These are phyloP conservation scores for Telmatochromis bifrenatus DNA, from an alignment of 2,113 vertebrate species.

Conservation along the genomic window DNA sequence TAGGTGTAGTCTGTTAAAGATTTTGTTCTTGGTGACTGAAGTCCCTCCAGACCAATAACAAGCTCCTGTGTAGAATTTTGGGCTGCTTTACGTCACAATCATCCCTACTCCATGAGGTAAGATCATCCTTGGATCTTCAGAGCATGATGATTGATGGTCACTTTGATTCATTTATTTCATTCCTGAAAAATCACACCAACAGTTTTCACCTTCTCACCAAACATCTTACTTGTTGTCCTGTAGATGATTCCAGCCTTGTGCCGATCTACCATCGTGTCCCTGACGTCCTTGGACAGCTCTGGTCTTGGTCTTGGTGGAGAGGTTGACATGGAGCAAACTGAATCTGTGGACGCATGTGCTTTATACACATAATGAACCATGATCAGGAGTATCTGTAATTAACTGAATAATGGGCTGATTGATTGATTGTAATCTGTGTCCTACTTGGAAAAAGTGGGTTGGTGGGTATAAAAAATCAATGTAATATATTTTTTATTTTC, in stretches of 20 bases:
- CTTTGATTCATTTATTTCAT: neutral
- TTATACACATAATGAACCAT: neutral
- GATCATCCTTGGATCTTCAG: neutral
- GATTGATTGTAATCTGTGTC: neutral
- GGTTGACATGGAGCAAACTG: neutral
- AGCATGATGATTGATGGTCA: neutral
- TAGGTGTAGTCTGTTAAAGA: neutral
- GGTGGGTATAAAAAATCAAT: neutral
- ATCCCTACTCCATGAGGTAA: neutral
- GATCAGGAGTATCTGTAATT: neutral
- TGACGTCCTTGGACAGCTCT: neutral
- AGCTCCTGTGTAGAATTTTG: neutral
- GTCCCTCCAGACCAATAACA: neutral
- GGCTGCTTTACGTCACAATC: neutral
- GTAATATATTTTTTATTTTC: neutral
- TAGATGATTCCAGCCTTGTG: neutral
- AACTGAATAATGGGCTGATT: neutral
- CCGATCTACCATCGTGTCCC: neutral
- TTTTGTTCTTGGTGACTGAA: neutral
- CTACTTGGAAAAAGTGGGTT: neutral
- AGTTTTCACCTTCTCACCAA: neutral
- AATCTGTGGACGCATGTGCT: neutral
- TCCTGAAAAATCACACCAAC: neutral
- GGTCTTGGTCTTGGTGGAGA: neutral
- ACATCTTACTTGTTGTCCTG: neutral